These are phyloP conservation scores for Steinernema khuongi DNA, from an alignment of 1,140 invertebrate genomes.

Conservation along the genomic window DNA sequence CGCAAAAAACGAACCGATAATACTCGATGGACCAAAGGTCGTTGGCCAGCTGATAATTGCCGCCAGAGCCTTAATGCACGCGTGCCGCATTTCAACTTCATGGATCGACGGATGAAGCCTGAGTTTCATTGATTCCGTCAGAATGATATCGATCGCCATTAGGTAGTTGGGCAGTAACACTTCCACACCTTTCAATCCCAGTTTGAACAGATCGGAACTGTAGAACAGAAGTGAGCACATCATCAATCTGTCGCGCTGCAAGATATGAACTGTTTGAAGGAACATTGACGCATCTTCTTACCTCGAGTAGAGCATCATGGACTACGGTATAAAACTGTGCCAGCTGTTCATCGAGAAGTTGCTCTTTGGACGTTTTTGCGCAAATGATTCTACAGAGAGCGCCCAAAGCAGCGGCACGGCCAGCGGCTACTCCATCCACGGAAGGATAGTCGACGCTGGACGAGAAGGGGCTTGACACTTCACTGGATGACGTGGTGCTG, in stretches of 20 bases:
- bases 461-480: not conserved
- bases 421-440: slow-evolving; percentile 62
- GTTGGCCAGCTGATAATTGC: slow-evolving; percentile 55
- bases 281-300: slow-evolving; percentile 42
- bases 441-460: not conserved
- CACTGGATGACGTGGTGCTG: slow-evolving; percentile 14
- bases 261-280: slow-evolving; percentile 67
- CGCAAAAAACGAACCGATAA: slow-evolving; percentile 26
- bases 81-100: slow-evolving; percentile 53
- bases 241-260: slow-evolving; percentile 50
- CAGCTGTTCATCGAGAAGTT: slow-evolving; percentile 85
- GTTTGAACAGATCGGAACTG: slow-evolving; percentile 69
- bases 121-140: slow-evolving; percentile 69
- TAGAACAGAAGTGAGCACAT: slow-evolving; percentile 56
- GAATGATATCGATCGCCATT: slow-evolving; percentile 77
- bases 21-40: slow-evolving; percentile 43
- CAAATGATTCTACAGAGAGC: slow-evolving; percentile 90
- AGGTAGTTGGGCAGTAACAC: slow-evolving; percentile 82
- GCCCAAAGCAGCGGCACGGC: slow-evolving; percentile 87
- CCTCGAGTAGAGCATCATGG: slow-evolving; percentile 74
- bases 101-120: slow-evolving; percentile 54
- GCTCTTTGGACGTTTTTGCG: slow-evolving; percentile 88
- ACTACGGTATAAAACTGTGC: slow-evolving; percentile 87
- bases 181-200: slow-evolving; percentile 86
- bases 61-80: slow-evolving; percentile 46